Evolutionary conservation across 2,888 invertebrate genomes (phyloP), one percentile per base, ranked within the genome.

Genomic region (Acholoe squamosa): DNA sequence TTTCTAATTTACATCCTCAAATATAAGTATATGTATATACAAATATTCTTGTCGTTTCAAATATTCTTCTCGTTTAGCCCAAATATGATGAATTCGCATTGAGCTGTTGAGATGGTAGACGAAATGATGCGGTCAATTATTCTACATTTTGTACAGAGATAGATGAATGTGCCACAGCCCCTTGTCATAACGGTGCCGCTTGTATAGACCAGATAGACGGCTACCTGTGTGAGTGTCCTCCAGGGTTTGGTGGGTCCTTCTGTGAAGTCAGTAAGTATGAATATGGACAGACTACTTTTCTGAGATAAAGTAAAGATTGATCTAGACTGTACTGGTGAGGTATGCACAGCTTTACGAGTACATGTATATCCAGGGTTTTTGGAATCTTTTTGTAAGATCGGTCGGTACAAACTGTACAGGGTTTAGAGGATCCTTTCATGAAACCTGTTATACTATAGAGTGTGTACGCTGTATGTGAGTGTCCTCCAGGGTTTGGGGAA

Each of bases 141-240:
- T n/a, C n/a, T n/a, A n/a, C n/a, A n/a, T n/a, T 25, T n/a, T 25
- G n/a, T 77, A 89, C 89, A 93, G 99, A 99, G 93, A 98, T 98
- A 89, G 98, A 99, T 94, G 98, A 99, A 95, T 99, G 99, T 95
- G 97, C 98, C 7, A 98, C 98, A 25, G 97, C 98, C 93, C 99
- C 99, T 51, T 99, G 99, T 95, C 12, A 34, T 25, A 80, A 84
- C n/a, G 54, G 54, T n/a, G 84, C 52, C 16, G 31, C 10, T 43
- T 84, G 84, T n/a, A 54, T 51, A 7, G 84, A 84, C 84, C 51
- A n/a, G 51, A n/a, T 84, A 7, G 84, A 51, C 19, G 43, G 33
- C 22, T 80, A 77, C 31, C 19, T n/a, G 28, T 80, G 71, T 67
- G 14, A 28, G 7, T 84, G 84, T n/a, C 54, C 54, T 5, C n/a